Evolutionary conservation across 2,888 invertebrate species (phyloP), one percentile per base, ranked within the genome.

Genomic region (Allolobophora icterica): DNA sequence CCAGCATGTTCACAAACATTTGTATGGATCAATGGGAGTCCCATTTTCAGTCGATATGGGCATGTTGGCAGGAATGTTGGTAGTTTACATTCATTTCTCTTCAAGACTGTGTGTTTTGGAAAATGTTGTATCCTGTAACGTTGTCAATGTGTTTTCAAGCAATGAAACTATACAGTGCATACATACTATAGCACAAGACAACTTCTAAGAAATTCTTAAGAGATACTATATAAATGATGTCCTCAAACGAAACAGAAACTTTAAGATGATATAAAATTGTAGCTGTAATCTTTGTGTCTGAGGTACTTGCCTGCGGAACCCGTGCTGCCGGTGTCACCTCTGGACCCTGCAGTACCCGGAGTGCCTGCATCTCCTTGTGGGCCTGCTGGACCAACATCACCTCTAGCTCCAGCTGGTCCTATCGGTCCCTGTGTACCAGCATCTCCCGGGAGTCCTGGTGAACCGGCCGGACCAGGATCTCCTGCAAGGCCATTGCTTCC

Each of bases 281-380:
- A 71, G 71, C 30, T n/a, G n/a, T n/a, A 71, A 13, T 71, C 71
- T n/a, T 30, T 30, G 71, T 11, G 30, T n/a, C n/a, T 71, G 71
- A 71, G 71, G n/a, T 71, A 71, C 33, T 42, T 89, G 33, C 89
- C 89, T 89, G 52, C 8, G 40, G 89, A 45, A 45, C 93, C 93
- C 33, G 90, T 35, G 30, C 89, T 84, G 33, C 93, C 93, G 11
- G n/a, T 89, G 40, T 84, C 52, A 40, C 34, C 93, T 84, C 90
- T 71, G 38, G 92, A 71, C 30, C 93, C 93, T 33, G 91, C 89
- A 24, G 83, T 40, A 33, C 93, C 93, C 33, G 89, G 90, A 19
- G 91, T 84, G 38, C 93, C 93, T n/a, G 52, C 71, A 35, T 92
- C 90, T 52, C 92, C 92, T 89, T 89, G 89, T 35, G 83, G 89